A percentile compares a stretch with the other conserved stretches of the same genome.
Evolutionary conservation across 1,140 invertebrate species (phyloP).

Genomic region (Calliphora vicina): DNA sequence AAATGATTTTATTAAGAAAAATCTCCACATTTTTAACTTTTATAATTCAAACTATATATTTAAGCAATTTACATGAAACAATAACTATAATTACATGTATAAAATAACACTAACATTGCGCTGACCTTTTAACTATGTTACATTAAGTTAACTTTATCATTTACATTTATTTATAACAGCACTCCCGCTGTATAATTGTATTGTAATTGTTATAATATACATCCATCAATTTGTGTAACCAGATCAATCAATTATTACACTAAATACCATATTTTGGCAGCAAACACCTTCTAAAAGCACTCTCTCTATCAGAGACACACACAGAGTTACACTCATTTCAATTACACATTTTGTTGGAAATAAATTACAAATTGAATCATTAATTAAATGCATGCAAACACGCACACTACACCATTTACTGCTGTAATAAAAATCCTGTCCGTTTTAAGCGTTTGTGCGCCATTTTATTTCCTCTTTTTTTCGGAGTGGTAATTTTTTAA

Average conservation of each 20-base stretch:
- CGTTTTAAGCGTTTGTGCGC: too few species aligned
- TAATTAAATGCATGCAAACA: neutral
- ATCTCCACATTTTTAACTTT: too few species aligned
- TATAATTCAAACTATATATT: too few species aligned
- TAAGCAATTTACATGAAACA: too few species aligned
- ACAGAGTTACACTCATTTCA: neutral
- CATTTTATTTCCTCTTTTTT: neutral
- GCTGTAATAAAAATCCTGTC: too few species aligned
- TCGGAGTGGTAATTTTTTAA: neutral
- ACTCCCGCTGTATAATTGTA: too few species aligned
- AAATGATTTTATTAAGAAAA: too few species aligned
- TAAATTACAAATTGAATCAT: neutral
- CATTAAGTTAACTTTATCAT: too few species aligned
- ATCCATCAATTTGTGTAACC: neutral
- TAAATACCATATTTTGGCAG: neutral
- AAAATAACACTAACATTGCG: too few species aligned
- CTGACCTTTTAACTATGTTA: too few species aligned
- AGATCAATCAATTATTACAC: neutral
- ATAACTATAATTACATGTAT: too few species aligned
- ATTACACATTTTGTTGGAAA: neutral
- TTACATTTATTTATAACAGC: too few species aligned
- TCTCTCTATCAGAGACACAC: neutral
- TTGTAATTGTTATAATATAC: neutral
- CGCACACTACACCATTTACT: neutral
- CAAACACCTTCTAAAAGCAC: conserved; percentile 5